A percentile compares a stretch with the other conserved stretches of the same genome.
Conservation (phyloP, 2,113 vertebrate species). For the Henicopernis longicauda region DNA sequence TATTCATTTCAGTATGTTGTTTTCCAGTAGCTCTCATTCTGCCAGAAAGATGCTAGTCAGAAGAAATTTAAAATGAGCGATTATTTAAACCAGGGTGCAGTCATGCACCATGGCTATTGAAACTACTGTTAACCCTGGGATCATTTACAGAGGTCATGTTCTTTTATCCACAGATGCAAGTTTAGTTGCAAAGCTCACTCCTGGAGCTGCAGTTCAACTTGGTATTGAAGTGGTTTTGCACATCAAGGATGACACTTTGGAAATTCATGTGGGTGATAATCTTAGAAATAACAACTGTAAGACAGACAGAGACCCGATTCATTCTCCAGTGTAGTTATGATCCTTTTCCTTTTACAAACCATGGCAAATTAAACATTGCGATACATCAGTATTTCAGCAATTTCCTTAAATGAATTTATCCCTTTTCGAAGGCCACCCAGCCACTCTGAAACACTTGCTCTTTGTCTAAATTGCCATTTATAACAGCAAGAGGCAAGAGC, state of each 20-base stretch:
- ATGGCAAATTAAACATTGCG: neutral
- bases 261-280: neutral
- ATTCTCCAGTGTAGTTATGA: neutral
- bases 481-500: neutral
- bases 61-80: neutral
- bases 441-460: neutral
- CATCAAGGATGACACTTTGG: neutral
- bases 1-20: neutral
- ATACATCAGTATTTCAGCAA: neutral
- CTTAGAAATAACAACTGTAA: neutral
- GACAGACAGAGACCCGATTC: neutral
- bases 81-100: neutral
- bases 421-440: neutral
- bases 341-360: neutral
- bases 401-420: neutral
- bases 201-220: neutral
- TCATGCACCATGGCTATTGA: neutral
- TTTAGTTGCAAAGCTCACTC: neutral
- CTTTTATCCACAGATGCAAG: neutral
- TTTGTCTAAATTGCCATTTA: neutral
- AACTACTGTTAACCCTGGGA: neutral
- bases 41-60: neutral
- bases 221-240: neutral
- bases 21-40: neutral
- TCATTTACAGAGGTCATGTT: neutral